Evolutionary conservation across 2,113 vertebrate species (phyloP), one percentile per base, ranked within the genome.

Genomic region (Alaudala cheleensis): DNA sequence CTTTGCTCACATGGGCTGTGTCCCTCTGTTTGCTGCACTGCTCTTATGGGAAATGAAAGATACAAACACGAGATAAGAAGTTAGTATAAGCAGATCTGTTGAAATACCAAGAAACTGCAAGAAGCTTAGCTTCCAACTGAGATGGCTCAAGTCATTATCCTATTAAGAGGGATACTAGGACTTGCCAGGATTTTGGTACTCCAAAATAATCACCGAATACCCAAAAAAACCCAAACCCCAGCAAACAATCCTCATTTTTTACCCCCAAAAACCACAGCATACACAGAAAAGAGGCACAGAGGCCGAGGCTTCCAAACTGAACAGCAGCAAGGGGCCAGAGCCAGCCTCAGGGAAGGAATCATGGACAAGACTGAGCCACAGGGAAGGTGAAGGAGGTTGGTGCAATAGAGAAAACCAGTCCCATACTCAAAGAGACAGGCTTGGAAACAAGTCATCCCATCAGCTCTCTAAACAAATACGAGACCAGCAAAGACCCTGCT

Each of bases 61-160:
- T 45, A 51, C 11, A 74, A 77, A 70, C 20, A 45, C 1, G 10
- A 95, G 42, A n/a, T 76, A 86, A 94, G 72, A 77, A 72, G 45
- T 74, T 73, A 51, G 19, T 85, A 84, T 49, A 86, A 70, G 49
- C 16, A 69, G n/a, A 85, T 86, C 84, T 95, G 47, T 42, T 60
- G 60, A 77, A 81, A 80, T 47, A 83, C 49, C 92, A 92, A 81
- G 77, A 77, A 95, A 67, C 47, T 50, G 21, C 44, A 82, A 80
- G 81, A 37, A 86, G 74, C 62, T 90, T 54, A 51, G 53, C 83
- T 93, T 74, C 67, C 8, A 4, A 22, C 25, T 82, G 76, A 83
- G 54, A 33, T 78, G 71, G n/a, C 45, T 92, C n/a, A 37, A 67
- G 33, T 53, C 44, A 9, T 51, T 69, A 81, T 50, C 77, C 64